These are phyloP conservation scores for Cepaea nemoralis DNA, from an alignment of 1,140 invertebrate species.

Conservation along the genomic window DNA sequence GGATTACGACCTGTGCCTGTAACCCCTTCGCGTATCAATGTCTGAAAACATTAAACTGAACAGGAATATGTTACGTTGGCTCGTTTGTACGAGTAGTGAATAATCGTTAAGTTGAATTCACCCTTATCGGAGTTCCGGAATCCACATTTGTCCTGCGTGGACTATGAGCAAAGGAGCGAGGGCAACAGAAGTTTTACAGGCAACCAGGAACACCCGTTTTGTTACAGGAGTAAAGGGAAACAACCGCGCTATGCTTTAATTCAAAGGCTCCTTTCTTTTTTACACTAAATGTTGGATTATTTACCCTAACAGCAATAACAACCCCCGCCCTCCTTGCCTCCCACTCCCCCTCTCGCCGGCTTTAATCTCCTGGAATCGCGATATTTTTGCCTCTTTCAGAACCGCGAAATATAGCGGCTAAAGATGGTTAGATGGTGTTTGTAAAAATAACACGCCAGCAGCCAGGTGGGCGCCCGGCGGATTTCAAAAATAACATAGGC, in stretches of 20 bases:
- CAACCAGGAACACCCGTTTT: not conserved
- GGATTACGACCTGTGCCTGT: too few relatives aligned
- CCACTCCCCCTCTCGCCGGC: not conserved
- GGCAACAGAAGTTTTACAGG: too few relatives aligned
- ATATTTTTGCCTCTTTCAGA: not conserved
- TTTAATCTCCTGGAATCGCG: not conserved
- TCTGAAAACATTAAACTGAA: too few relatives aligned
- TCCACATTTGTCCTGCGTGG: too few relatives aligned
- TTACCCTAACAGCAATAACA: not conserved
- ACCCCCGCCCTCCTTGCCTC: too few relatives aligned
- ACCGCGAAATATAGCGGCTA: not conserved
- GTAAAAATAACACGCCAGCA: not conserved
- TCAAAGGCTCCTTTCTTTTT: not conserved
- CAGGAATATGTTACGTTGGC: too few relatives aligned
- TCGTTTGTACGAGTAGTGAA: too few relatives aligned
- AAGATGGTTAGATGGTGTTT: not conserved
- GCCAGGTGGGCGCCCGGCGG: not conserved
- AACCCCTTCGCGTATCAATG: too few relatives aligned
- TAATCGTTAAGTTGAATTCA: too few relatives aligned
- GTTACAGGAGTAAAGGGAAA: not conserved
- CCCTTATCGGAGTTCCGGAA: too few relatives aligned
- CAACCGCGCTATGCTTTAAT: not conserved
- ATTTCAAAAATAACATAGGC: not conserved
- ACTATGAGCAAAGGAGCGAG: too few relatives aligned
- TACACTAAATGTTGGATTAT: not conserved